phyloP scores from a whole-genome alignment of 2,888 invertebrate genomes.

The Acheta domesticus region DNA sequence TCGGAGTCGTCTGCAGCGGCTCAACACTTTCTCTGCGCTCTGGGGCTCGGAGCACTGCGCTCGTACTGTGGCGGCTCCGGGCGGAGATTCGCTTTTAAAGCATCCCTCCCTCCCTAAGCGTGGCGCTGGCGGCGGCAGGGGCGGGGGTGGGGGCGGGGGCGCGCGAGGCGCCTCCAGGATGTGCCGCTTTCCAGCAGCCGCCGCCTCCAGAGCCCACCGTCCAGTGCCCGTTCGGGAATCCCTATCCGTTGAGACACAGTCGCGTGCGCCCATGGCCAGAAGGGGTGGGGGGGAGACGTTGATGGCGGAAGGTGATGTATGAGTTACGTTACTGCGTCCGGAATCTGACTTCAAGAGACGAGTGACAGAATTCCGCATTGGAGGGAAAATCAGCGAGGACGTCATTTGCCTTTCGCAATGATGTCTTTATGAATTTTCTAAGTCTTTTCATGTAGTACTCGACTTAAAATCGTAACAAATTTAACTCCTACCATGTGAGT shows the following conservation, averaged over 20 bases:
- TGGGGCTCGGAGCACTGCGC: neutral
- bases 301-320: no score
- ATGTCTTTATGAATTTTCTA: no score
- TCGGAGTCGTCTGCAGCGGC: neutral
- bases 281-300: no score
- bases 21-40: neutral
- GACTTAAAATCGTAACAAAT: no score
- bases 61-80: neutral
- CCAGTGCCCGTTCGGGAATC: neutral
- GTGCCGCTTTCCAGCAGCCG: neutral
- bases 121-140: neutral
- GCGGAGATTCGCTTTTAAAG: neutral
- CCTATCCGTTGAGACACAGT: neutral
- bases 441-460: no score
- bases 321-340: no score
- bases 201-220: neutral
- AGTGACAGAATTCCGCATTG: no score
- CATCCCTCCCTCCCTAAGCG: neutral
- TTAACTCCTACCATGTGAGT: no score
- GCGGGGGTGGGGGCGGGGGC: neutral
- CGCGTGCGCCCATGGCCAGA: neutral
- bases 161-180: constrained; percentile 6
- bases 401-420: no score
- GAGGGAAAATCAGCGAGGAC: no score
- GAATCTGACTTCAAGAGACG: no score